phyloP scores from a whole-genome alignment of 2,797 vertebrate species.

The Spinus pinus region DNA sequence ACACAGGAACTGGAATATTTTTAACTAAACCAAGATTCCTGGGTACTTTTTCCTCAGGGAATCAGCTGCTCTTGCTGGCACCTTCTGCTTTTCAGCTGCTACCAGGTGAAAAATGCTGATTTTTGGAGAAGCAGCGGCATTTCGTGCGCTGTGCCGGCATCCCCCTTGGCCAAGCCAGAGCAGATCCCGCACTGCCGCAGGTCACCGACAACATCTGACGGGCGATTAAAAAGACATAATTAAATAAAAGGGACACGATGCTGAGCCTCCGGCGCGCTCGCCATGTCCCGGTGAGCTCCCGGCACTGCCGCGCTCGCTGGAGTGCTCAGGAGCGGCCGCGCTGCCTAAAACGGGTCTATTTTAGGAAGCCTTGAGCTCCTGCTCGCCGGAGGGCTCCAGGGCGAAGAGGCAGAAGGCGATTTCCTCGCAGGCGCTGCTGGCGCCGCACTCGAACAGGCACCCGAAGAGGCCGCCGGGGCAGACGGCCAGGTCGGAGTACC shows the following conservation, averaged over 20 bases:
- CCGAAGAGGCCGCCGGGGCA: conserved; percentile 77
- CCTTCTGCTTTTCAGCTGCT: not conserved
- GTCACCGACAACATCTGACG: fast-evolving
- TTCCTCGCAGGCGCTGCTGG: conserved; percentile 77
- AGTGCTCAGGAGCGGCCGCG: fast-evolving
- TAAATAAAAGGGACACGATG: not conserved
- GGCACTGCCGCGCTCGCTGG: fast-evolving
- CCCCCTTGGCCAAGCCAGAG: not conserved
- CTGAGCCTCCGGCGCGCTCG: fast-evolving
- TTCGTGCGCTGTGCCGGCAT: fast-evolving
- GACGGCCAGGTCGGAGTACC: conserved; percentile 89
- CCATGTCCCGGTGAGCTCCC: fast-evolving
- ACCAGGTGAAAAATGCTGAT: fast-evolving
- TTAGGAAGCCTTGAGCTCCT: not conserved
- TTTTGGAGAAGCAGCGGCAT: not conserved
- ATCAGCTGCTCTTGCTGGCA: not conserved
- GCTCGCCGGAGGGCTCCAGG: not conserved
- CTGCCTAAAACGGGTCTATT: fast-evolving
- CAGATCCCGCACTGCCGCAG: not conserved
- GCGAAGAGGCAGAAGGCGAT: conserved; percentile 77
- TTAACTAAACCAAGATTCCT: fast-evolving
- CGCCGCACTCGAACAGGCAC: conserved; percentile 88
- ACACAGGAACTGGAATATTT: not conserved
- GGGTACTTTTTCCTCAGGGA: too few relatives aligned
- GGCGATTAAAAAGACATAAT: not conserved